Conservation (phyloP, 2,113 vertebrate genomes). For the Sphaerodactylus townsendi region DNA sequence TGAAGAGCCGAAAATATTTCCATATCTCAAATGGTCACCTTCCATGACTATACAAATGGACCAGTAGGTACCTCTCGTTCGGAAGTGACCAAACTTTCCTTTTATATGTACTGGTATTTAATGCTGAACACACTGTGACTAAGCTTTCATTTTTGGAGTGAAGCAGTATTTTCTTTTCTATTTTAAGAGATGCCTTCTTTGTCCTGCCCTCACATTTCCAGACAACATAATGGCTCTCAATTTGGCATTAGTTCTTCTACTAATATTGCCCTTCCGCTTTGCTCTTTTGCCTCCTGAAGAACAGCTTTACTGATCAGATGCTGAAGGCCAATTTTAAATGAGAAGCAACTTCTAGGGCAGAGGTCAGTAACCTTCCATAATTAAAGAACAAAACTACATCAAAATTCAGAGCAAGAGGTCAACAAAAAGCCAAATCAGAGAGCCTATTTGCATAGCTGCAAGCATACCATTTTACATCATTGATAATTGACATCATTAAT, state of each 20-base stretch:
- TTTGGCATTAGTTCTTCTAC: neutral
- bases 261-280: neutral
- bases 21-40: constrained; percentile 23
- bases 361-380: no score
- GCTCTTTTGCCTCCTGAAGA: neutral
- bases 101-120: constrained; percentile 2
- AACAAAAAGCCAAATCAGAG: no score
- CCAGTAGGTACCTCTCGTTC: neutral
- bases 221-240: neutral
- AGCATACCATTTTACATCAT: no score
- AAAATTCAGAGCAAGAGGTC: no score
- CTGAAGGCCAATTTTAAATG: neutral
- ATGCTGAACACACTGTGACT: constrained; percentile 13
- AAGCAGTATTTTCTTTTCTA: neutral
- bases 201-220: neutral
- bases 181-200: neutral
- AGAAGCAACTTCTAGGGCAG: neutral
- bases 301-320: neutral
- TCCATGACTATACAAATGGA: constrained; percentile 16
- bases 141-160: neutral
- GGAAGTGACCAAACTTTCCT: constrained; percentile 38
- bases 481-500: no score
- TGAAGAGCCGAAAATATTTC: constrained; percentile 35
- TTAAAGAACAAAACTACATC: no score
- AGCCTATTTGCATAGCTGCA: no score